phyloP scores from a whole-genome alignment of 2,888 invertebrate genomes.

The Amblyjoppa fuscipennis region DNA sequence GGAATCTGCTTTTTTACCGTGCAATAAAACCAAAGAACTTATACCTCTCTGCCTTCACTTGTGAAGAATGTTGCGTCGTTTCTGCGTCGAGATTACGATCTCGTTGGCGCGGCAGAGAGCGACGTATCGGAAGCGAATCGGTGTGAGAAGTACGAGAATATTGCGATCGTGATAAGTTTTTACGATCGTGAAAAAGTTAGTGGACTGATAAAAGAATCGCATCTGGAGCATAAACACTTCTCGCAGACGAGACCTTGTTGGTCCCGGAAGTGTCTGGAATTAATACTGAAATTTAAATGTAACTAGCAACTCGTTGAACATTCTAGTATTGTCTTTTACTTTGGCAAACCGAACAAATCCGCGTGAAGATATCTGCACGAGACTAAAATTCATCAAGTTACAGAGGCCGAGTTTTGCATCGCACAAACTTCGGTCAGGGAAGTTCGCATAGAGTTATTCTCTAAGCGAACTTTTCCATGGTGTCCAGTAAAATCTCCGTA shows the following conservation, averaged over 20 bases:
- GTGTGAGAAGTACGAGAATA: background rate
- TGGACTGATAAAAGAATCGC: background rate
- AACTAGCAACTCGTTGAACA: background rate
- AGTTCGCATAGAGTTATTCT: too few relatives aligned
- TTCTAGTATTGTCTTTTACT: background rate
- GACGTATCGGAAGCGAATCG: background rate
- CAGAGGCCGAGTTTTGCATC: too few relatives aligned
- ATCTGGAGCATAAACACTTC: background rate
- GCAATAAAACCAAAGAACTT: background rate
- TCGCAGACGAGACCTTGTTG: background rate
- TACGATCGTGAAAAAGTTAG: background rate
- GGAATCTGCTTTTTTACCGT: background rate
- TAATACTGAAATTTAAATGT: background rate
- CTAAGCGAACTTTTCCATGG: too few relatives aligned
- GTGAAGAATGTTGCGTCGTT: background rate
- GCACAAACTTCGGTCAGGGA: too few relatives aligned
- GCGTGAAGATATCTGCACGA: too few relatives aligned
- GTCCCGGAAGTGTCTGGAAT: background rate
- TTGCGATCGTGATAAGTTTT: constrained; percentile 5
- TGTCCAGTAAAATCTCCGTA: too few relatives aligned
- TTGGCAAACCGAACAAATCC: background rate
- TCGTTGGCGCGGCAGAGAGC: background rate
- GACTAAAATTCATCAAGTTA: too few relatives aligned
- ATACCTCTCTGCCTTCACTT: background rate
- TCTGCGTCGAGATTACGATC: background rate